These are phyloP conservation scores for Eleutherodactylus coqui DNA, from an alignment of 2,797 vertebrate genomes.

Conservation along the genomic window DNA sequence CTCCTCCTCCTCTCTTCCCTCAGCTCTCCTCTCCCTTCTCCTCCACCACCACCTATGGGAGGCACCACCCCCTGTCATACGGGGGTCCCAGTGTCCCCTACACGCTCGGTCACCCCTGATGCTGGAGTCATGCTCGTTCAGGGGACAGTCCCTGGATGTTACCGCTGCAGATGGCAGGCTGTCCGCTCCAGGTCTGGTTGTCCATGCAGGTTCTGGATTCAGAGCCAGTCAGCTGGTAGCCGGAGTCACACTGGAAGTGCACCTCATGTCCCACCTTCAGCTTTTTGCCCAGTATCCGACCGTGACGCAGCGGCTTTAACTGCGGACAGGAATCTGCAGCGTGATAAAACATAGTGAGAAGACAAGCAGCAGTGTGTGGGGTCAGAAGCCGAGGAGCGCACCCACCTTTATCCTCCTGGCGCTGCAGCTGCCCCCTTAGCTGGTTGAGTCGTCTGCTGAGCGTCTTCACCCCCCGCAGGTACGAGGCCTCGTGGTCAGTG, in stretches of 20 bases:
- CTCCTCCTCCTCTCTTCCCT: no score
- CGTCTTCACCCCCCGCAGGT: constrained; percentile 75
- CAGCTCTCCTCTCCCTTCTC: no score
- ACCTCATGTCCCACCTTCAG: constrained; percentile 78
- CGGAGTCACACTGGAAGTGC: constrained; percentile 80
- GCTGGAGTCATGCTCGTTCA: no score
- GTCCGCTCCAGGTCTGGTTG: constrained; percentile 82
- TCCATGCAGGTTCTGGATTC: constrained; percentile 79
- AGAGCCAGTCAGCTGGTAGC: constrained; percentile 81
- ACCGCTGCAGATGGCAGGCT: constrained; percentile 81
- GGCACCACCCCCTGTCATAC: no score
- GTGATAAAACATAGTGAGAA: neutral
- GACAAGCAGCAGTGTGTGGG: neutral
- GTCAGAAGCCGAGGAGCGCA: constrained; percentile 24
- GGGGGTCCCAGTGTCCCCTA: neutral
- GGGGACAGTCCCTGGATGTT: neutral
- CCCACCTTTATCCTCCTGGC: constrained; percentile 70
- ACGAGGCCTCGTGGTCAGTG: constrained; percentile 81
- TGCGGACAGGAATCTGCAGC: constrained; percentile 76
- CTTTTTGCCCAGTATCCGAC: constrained; percentile 79
- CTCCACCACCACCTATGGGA: no score
- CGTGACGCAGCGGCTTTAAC: constrained; percentile 72
- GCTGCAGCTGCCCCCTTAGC: constrained; percentile 75
- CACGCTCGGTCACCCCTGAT: no score
- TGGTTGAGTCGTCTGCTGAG: constrained; percentile 84